Percentiles rank a stretch among this genome's conserved stretches.
phyloP scores from a whole-genome alignment of 2,888 invertebrate genomes.

The Ectemnius lituratus region DNA sequence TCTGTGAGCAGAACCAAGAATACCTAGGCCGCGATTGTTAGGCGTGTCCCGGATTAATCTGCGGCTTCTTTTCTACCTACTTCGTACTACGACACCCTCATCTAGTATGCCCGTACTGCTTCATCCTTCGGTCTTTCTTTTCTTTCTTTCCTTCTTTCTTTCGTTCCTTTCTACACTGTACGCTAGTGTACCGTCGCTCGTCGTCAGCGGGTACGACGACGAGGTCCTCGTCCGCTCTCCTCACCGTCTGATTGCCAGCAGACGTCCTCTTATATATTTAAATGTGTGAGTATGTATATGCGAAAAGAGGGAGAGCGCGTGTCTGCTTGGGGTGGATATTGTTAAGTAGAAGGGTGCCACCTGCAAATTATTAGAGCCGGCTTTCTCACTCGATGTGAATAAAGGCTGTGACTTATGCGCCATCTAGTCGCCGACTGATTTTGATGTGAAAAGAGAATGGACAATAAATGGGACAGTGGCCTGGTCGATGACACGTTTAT shows the following conservation, averaged over 20 bases:
- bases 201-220: no score
- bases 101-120: slow-evolving; percentile 8
- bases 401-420: no score
- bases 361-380: not conserved
- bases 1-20: slow-evolving; percentile 48
- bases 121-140: not conserved
- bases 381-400: not conserved
- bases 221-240: not conserved
- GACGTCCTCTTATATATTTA: no score
- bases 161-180: not conserved
- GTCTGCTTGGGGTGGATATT: not conserved
- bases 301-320: no score
- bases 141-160: not conserved
- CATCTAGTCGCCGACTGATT: no score
- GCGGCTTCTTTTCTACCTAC: slow-evolving; percentile 41
- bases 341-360: not conserved
- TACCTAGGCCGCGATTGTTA: slow-evolving; percentile 54
- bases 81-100: not conserved
- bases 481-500: slow-evolving; percentile 25
- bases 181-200: no score
- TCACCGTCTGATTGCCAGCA: not conserved
- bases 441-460: no score
- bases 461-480: not conserved
- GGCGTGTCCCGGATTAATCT: slow-evolving; percentile 58
- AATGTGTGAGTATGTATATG: no score